Conservation (phyloP, 2,797 vertebrate species). For the Simalia tracyae region DNA sequence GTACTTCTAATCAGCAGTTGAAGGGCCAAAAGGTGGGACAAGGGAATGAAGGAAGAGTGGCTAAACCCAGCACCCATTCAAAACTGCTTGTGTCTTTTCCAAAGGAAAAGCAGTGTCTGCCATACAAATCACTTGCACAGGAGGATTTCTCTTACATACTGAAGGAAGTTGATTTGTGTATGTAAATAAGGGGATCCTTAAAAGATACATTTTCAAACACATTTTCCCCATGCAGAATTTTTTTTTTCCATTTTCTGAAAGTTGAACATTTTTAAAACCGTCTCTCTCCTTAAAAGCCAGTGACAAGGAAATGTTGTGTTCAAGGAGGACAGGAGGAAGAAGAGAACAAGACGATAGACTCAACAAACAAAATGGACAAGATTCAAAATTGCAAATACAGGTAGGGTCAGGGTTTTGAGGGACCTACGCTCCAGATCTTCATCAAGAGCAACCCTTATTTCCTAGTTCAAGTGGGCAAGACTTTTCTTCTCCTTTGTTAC, state of each 20-base stretch:
- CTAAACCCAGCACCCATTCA: slow-evolving; percentile 42
- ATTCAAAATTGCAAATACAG: not conserved
- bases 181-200: not conserved
- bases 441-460: not conserved
- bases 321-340: not conserved
- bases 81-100: slow-evolving; percentile 14
- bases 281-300: not conserved
- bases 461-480: not conserved
- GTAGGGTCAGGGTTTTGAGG: not conserved
- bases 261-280: not conserved
- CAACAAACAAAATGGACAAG: not conserved
- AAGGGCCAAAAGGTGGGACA: slow-evolving; percentile 14
- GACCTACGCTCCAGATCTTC: not conserved
- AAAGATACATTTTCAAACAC: slow-evolving; percentile 19
- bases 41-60: not conserved
- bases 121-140: slow-evolving; percentile 29
- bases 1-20: slow-evolving; percentile 67
- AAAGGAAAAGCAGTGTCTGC: slow-evolving; percentile 32
- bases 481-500: not conserved
- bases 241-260: not conserved
- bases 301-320: accelerated
- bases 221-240: not conserved
- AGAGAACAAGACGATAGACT: not conserved
- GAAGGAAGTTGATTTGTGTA: not conserved
- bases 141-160: not conserved